Percentiles rank a stretch among this genome's conserved stretches.
These are phyloP conservation scores for Pollenia labialis DNA, from an alignment of 2,888 invertebrate species.

Conservation along the genomic window DNA sequence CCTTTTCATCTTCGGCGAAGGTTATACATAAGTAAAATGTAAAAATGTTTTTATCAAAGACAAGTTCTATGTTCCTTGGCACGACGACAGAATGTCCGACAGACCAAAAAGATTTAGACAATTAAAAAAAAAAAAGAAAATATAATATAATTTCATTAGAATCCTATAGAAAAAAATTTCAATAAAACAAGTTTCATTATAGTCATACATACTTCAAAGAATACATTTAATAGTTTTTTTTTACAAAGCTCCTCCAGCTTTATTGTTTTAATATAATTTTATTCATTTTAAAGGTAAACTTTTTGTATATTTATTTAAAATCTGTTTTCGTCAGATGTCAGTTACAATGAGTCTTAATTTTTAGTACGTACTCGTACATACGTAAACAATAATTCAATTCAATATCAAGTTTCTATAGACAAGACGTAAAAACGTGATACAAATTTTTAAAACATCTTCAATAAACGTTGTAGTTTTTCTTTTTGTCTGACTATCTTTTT, in stretches of 20 bases:
- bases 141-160: slow-evolving; percentile 13
- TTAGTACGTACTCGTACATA: slow-evolving; percentile 8
- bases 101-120: not conserved
- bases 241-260: slow-evolving; percentile 11
- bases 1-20: no score
- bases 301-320: slow-evolving; percentile 38
- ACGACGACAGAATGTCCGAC: not conserved
- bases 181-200: slow-evolving; percentile 21
- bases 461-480: slow-evolving; percentile 31
- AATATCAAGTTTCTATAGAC: slow-evolving; percentile 52
- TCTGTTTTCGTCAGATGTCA: slow-evolving; percentile 59
- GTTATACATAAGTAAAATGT: no score
- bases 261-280: slow-evolving; percentile 23
- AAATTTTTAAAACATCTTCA: slow-evolving; percentile 55
- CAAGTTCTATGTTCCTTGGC: no score
- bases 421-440: slow-evolving; percentile 62
- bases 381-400: slow-evolving; percentile 39
- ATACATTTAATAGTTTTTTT: slow-evolving; percentile 5
- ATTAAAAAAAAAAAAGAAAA: slow-evolving; percentile 2
- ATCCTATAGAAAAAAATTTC: not conserved
- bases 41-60: no score
- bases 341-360: slow-evolving; percentile 33
- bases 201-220: slow-evolving; percentile 28
- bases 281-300: slow-evolving; percentile 7
- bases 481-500: slow-evolving; percentile 5